Evolutionary conservation across 2,113 vertebrate genomes (phyloP).

Genomic region (Bufo bufo): DNA sequence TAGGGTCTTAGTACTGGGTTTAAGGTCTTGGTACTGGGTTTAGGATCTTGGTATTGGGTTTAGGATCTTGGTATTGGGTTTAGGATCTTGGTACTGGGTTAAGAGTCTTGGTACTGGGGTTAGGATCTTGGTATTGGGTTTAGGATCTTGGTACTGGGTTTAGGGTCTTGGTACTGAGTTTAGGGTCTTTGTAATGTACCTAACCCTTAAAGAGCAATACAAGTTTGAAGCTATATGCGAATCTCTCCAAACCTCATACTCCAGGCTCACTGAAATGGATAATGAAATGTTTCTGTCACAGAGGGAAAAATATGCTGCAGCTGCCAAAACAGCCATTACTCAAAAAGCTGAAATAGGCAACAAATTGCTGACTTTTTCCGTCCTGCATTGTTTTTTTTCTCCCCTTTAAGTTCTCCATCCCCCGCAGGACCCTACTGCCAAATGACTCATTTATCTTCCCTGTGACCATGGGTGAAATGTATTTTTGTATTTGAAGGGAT

Average conservation of each 20-base stretch:
- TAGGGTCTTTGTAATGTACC: background rate
- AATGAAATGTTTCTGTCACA: constrained; percentile 82
- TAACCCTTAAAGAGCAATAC: too few species aligned
- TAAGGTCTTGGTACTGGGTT: background rate
- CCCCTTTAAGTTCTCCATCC: constrained; percentile 76
- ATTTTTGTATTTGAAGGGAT: background rate
- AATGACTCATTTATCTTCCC: constrained; percentile 63
- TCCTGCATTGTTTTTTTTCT: constrained; percentile 71
- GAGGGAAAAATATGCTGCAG: constrained; percentile 74
- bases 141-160: background rate
- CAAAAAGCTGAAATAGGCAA: constrained; percentile 78
- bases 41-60: background rate
- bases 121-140: background rate
- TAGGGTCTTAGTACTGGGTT: too few species aligned
- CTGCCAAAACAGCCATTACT: constrained; percentile 77
- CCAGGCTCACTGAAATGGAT: constrained; percentile 80
- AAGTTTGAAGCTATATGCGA: background rate
- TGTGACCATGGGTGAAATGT: constrained; percentile 10
- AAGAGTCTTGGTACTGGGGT: background rate
- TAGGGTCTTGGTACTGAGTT: background rate
- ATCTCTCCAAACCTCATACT: constrained; percentile 69
- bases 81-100: background rate
- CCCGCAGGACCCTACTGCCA: constrained; percentile 70
- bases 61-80: background rate
- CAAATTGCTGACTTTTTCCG: constrained; percentile 77